These are phyloP conservation scores for Mamestra configurata DNA, from an alignment of 1,140 invertebrate genomes.

Conservation along the genomic window DNA sequence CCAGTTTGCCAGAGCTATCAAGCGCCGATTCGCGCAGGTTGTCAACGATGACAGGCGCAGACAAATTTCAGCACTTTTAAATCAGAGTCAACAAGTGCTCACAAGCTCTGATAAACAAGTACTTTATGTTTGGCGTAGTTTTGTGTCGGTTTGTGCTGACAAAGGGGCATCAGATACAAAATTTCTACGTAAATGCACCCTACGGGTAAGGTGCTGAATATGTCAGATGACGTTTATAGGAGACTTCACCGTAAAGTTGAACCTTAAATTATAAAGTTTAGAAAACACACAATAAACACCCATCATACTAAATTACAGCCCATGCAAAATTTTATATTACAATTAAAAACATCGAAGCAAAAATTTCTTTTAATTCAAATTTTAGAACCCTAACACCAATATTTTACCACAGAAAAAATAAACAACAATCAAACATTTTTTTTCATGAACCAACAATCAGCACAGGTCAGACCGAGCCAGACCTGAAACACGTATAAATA, in stretches of 20 bases:
- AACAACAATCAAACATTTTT: background rate
- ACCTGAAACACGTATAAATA: background rate
- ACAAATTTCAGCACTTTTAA: too few relatives aligned
- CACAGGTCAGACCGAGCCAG: background rate
- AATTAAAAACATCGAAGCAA: constrained; percentile 3
- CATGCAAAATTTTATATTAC: constrained; percentile 13
- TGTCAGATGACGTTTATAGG: too few relatives aligned
- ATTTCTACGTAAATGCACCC: too few relatives aligned
- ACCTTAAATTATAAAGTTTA: background rate
- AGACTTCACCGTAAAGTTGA: background rate
- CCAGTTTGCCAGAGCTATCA: too few relatives aligned
- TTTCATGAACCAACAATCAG: background rate
- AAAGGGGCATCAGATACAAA: too few relatives aligned
- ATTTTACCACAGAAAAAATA: background rate
- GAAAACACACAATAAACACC: constrained; percentile 22
- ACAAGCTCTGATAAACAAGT: too few relatives aligned
- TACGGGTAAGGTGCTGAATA: too few relatives aligned
- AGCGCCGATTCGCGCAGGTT: too few relatives aligned
- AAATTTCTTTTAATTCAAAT: background rate
- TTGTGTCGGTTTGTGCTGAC: too few relatives aligned
- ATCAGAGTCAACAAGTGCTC: too few relatives aligned
- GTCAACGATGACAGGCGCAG: too few relatives aligned
- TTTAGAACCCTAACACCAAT: constrained; percentile 16
- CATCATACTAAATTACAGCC: constrained; percentile 8
- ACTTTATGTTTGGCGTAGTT: too few relatives aligned